Percentiles rank a stretch among this genome's conserved stretches.
phyloP scores from a whole-genome alignment of 2,113 vertebrate genomes.

The Cervus canadensis region DNA sequence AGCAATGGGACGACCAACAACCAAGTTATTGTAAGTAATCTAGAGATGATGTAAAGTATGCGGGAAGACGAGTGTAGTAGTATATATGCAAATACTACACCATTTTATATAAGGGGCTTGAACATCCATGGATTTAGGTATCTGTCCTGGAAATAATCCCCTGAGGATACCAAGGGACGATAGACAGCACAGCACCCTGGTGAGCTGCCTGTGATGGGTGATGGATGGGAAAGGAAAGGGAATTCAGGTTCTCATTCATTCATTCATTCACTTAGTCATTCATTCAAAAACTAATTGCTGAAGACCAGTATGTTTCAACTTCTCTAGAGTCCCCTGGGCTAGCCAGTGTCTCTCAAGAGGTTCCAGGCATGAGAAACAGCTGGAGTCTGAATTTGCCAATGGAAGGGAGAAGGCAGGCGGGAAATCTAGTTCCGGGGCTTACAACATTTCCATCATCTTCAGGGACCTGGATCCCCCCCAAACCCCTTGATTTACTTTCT shows the following conservation, averaged over 20 bases:
- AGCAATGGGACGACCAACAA: not conserved
- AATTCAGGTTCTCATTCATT: not conserved
- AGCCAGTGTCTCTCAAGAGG: not conserved
- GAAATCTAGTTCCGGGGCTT: not conserved
- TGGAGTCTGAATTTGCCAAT: not conserved
- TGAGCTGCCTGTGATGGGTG: not conserved
- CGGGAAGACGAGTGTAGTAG: not conserved
- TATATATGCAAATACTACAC: not conserved
- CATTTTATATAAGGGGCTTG: not conserved
- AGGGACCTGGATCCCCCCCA: not conserved
- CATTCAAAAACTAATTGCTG: not conserved
- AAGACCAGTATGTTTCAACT: not conserved
- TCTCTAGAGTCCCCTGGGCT: not conserved
- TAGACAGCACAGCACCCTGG: not conserved
- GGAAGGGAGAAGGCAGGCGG: not conserved
- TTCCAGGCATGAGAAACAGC: not conserved
- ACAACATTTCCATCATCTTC: not conserved
- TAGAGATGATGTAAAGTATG: not conserved
- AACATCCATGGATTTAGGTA: not conserved
- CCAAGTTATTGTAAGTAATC: not conserved
- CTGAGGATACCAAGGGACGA: not conserved
- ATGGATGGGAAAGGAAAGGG: not conserved
- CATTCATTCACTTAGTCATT: not conserved
- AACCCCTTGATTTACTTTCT: not conserved
- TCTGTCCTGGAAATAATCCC: not conserved